Evolutionary conservation across 1,140 invertebrate genomes (phyloP).

Genomic region (Nomia melanderi): DNA sequence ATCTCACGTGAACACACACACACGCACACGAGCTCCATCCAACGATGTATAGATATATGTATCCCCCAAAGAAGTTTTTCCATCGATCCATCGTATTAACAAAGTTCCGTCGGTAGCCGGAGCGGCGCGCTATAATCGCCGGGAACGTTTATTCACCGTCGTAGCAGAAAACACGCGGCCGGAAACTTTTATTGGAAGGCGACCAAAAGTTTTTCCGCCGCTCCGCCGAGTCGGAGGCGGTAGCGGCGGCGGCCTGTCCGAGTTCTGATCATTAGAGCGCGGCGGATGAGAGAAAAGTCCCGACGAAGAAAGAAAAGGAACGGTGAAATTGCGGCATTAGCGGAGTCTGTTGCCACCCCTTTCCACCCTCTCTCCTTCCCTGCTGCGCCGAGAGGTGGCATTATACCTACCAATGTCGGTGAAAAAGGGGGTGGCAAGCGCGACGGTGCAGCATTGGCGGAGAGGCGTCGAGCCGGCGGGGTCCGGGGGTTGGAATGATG

Average conservation of each 20-base stretch:
- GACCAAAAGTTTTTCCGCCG: slow-evolving; percentile 74
- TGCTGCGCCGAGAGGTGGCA: slow-evolving; percentile 32
- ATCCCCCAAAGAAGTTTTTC: slow-evolving; percentile 41
- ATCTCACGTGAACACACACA: background rate
- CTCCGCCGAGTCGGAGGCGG: background rate
- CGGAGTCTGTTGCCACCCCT: slow-evolving; percentile 53
- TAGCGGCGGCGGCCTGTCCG: slow-evolving; percentile 22
- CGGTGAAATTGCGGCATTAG: slow-evolving; percentile 77
- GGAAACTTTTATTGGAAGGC: slow-evolving; percentile 75
- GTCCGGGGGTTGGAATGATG: slow-evolving; percentile 56
- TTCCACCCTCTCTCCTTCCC: slow-evolving; percentile 9
- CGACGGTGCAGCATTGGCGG: slow-evolving; percentile 1
- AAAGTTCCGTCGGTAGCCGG: slow-evolving; percentile 57
- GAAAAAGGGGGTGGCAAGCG: slow-evolving; percentile 20
- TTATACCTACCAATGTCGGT: slow-evolving; percentile 49
- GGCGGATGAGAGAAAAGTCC: slow-evolving; percentile 31
- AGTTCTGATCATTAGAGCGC: slow-evolving; percentile 70
- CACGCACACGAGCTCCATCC: background rate
- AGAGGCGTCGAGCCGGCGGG: slow-evolving; percentile 7
- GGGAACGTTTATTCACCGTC: slow-evolving; percentile 75
- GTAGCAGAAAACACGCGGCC: slow-evolving; percentile 70
- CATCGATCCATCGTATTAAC: slow-evolving; percentile 64
- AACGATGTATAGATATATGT: background rate
- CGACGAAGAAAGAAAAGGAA: slow-evolving; percentile 61
- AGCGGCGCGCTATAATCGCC: slow-evolving; percentile 72